Evolutionary conservation across 2,888 invertebrate species (phyloP).

Genomic region (Clanis bilineata): DNA sequence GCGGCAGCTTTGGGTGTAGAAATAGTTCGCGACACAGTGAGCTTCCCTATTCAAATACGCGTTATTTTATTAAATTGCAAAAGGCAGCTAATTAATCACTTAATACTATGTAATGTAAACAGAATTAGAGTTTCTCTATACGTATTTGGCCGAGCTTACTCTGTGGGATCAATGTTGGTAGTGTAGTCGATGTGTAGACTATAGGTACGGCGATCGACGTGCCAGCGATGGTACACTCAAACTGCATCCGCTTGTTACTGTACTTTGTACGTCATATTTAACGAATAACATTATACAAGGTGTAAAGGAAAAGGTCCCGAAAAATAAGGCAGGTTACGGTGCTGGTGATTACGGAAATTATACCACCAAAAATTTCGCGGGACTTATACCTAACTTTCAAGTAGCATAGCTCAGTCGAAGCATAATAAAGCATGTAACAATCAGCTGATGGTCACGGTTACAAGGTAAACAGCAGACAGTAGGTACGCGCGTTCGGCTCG

Average conservation of each 20-base stretch:
- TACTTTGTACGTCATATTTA: not conserved
- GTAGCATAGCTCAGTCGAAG: no score
- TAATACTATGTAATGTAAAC: conserved; percentile 18
- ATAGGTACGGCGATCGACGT: not conserved
- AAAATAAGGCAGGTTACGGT: no score
- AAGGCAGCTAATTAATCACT: conserved; percentile 65
- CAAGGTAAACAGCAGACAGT: no score
- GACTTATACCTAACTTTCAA: no score
- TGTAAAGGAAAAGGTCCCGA: no score
- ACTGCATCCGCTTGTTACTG: conserved; percentile 1
- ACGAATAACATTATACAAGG: not conserved
- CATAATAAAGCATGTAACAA: no score
- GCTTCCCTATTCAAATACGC: conserved; percentile 22
- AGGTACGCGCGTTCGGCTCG: no score
- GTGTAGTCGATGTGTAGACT: not conserved
- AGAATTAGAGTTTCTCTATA: conserved; percentile 17
- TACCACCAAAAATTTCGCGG: no score
- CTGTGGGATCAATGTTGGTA: conserved; percentile 76
- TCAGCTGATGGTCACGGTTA: no score
- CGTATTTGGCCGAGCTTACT: conserved; percentile 74
- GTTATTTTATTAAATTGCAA: conserved; percentile 49
- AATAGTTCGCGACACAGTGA: not conserved
- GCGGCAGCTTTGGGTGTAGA: not conserved
- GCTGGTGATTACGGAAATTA: no score
- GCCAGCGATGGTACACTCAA: not conserved